Evolutionary conservation across 2,113 vertebrate genomes (phyloP).

Genomic region (Dasypus novemcinctus): DNA sequence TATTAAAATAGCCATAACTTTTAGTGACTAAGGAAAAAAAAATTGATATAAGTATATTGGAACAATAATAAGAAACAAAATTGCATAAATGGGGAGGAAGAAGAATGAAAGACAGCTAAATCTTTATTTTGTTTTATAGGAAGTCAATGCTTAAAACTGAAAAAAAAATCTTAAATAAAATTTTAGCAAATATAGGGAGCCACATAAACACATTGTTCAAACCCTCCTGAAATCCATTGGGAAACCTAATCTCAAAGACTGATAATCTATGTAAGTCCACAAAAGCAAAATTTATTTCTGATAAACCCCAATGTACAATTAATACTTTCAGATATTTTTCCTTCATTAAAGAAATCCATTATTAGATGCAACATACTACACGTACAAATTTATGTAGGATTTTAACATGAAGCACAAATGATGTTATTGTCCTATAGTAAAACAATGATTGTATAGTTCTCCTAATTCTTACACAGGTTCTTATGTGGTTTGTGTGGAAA

Average conservation of each 20-base stretch:
- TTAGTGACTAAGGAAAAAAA: not conserved
- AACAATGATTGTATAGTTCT: not conserved
- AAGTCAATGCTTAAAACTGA: not conserved
- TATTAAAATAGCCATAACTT: not conserved
- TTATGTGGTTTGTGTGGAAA: not conserved
- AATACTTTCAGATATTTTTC: not conserved
- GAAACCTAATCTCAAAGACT: not conserved
- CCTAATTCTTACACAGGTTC: not conserved
- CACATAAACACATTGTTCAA: not conserved
- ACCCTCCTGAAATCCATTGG: not conserved
- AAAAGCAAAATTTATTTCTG: constrained; percentile 14
- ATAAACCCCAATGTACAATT: not conserved
- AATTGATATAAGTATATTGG: not conserved
- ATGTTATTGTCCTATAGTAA: not conserved
- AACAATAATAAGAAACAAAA: not conserved
- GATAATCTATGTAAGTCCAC: not conserved
- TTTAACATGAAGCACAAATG: not conserved
- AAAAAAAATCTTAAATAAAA: not conserved
- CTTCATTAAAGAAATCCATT: not conserved
- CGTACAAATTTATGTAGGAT: not conserved
- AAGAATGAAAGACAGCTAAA: not conserved
- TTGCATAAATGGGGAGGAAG: not conserved
- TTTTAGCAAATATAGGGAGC: not conserved
- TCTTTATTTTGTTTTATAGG: not conserved
- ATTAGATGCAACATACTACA: not conserved